phyloP scores from a whole-genome alignment of 2,888 invertebrate species.

The Caenorhabditis angaria region DNA sequence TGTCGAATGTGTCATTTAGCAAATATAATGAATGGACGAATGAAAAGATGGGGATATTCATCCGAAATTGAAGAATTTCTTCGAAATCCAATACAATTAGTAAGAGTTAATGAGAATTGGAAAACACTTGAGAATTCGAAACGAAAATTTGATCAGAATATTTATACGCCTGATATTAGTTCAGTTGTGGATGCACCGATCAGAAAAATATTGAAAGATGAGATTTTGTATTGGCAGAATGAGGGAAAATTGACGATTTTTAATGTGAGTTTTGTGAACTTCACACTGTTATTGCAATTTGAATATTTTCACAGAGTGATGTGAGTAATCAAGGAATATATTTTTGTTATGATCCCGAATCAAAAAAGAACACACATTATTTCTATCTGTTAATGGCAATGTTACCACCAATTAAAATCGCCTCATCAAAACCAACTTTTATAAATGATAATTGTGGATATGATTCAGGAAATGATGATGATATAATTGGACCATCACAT shows the following conservation, averaged over 20 bases:
- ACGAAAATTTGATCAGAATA: background rate
- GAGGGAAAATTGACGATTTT: constrained; percentile 49
- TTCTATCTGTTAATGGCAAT: constrained; percentile 48
- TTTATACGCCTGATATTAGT: constrained; percentile 13
- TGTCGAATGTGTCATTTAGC: constrained; percentile 51
- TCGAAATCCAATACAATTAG: constrained; percentile 35
- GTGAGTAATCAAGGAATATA: constrained; percentile 47
- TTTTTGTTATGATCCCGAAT: constrained; percentile 50
- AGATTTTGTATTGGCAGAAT: constrained; percentile 29
- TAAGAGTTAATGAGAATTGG: constrained; percentile 29
- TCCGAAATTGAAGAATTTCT: constrained; percentile 43
- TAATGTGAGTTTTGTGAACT: constrained; percentile 16
- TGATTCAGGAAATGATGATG: constrained; percentile 8
- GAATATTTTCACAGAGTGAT: too few relatives aligned
- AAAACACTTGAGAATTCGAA: constrained; percentile 20
- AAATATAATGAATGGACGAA: constrained; percentile 50
- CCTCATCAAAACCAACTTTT: constrained; percentile 11
- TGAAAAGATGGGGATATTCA: constrained; percentile 56
- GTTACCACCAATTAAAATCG: constrained; percentile 39
- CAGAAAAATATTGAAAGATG: constrained; percentile 11
- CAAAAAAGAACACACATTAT: constrained; percentile 32
- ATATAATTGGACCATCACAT: constrained; percentile 32
- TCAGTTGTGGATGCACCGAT: constrained; percentile 7
- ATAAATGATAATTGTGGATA: constrained; percentile 29
- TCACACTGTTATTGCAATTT: too few relatives aligned